A percentile compares a stretch with the other conserved stretches of the same genome.
Evolutionary conservation across 2,888 invertebrate species (phyloP).

Genomic region (Empis stercorea): DNA sequence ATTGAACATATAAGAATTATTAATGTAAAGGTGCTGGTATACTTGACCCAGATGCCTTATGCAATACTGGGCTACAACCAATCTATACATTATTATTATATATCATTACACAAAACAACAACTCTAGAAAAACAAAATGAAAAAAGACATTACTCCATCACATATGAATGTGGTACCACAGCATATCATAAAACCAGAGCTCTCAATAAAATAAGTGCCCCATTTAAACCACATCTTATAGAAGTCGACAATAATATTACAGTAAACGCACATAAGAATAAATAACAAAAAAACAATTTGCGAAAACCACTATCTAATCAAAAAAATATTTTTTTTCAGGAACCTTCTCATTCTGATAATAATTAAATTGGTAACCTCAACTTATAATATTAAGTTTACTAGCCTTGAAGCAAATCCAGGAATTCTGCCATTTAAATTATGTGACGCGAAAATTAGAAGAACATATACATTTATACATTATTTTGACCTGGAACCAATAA

Average conservation of each 20-base stretch:
- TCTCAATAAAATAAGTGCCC: conserved; percentile 3
- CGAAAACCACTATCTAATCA: neutral
- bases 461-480: neutral
- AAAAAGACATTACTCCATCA: conserved; percentile 3
- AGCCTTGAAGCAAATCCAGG: too few relatives aligned
- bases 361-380: neutral
- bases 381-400: neutral
- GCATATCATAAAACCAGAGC: conserved; percentile 6
- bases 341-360: neutral
- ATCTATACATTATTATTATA: too few relatives aligned
- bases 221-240: conserved; percentile 2
- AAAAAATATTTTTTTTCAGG: neutral
- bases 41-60: too few relatives aligned
- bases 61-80: too few relatives aligned
- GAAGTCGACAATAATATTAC: conserved; percentile 3
- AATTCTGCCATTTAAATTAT: too few relatives aligned
- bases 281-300: conserved; percentile 7
- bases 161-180: conserved; percentile 1
- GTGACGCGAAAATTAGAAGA: neutral
- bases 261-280: neutral
- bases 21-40: neutral
- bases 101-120: neutral
- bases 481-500: neutral
- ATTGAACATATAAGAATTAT: neutral
- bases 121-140: conserved; percentile 5